These are phyloP conservation scores for Troides aeacus DNA, from an alignment of 2,888 invertebrate genomes.

Conservation along the genomic window DNA sequence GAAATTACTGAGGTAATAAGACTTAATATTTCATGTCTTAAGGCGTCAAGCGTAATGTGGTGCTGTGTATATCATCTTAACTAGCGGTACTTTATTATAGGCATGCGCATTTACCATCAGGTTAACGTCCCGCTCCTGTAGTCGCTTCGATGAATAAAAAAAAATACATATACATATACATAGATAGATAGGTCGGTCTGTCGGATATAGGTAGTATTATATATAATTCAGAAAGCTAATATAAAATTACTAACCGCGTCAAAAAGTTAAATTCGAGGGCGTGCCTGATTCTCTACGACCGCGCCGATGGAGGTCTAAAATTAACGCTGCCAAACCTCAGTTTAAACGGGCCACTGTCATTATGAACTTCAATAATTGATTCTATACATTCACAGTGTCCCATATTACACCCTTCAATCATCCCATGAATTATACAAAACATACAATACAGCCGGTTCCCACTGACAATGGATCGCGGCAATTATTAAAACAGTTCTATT, in stretches of 20 bases:
- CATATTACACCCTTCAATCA: constrained; percentile 19
- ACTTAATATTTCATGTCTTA: too few relatives aligned
- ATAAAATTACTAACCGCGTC: background rate
- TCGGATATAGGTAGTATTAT: too few relatives aligned
- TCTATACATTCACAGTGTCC: constrained; percentile 12
- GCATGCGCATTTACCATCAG: too few relatives aligned
- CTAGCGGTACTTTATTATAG: too few relatives aligned
- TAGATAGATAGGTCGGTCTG: too few relatives aligned
- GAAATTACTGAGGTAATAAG: too few relatives aligned
- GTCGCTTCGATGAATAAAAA: too few relatives aligned
- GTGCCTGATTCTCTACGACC: background rate
- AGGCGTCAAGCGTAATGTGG: too few relatives aligned
- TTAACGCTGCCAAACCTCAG: constrained; percentile 5
- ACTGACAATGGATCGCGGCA: background rate
- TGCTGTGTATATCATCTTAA: too few relatives aligned
- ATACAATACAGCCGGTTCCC: constrained; percentile 5
- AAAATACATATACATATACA: too few relatives aligned
- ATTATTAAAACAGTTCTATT: constrained; percentile 16
- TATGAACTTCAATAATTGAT: constrained; percentile 12
- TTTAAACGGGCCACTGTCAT: background rate
- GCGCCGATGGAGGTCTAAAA: background rate
- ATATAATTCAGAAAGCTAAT: background rate
- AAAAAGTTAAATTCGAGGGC: constrained; percentile 3
- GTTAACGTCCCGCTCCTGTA: too few relatives aligned
- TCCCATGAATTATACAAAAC: constrained; percentile 17